Evolutionary conservation across 2,888 invertebrate species (phyloP).

Genomic region (Punctoribates punctum): DNA sequence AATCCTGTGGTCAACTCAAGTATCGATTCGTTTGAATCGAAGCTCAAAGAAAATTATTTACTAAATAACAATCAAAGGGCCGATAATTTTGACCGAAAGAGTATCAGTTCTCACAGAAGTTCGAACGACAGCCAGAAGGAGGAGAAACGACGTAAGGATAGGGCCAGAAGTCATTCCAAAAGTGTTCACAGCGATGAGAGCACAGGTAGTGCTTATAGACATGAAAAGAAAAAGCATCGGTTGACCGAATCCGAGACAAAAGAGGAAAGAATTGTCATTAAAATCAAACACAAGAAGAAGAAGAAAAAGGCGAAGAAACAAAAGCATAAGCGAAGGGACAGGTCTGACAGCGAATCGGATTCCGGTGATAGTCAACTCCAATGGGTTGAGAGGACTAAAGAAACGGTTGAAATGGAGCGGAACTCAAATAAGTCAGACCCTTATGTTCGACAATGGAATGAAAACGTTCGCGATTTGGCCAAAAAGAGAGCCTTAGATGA

Average conservation of each 20-base stretch:
- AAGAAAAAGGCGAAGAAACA: slow-evolving; percentile 42
- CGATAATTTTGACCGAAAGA: neutral
- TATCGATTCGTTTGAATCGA: neutral
- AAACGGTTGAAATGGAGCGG: slow-evolving; percentile 49
- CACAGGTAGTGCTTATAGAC: neutral
- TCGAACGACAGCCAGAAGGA: neutral
- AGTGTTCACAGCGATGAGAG: slow-evolving; percentile 15
- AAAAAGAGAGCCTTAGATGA: slow-evolving; percentile 15
- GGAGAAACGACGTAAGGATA: neutral
- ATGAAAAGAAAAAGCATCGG: slow-evolving; percentile 1
- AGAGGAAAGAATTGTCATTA: slow-evolving; percentile 5
- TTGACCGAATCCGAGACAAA: neutral
- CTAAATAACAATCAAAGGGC: neutral
- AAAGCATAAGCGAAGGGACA: slow-evolving; percentile 44
- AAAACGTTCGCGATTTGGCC: slow-evolving; percentile 1
- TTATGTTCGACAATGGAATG: slow-evolving; percentile 1
- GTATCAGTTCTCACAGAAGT: slow-evolving; percentile 18
- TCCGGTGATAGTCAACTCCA: slow-evolving; percentile 50
- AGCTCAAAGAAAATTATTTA: neutral
- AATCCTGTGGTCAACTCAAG: neutral
- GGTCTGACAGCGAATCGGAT: slow-evolving; percentile 42
- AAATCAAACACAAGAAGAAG: slow-evolving; percentile 37
- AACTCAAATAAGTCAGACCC: neutral
- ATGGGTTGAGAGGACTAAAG: slow-evolving; percentile 54
- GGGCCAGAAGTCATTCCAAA: neutral